Conservation (phyloP, 2,888 invertebrate species). For the Eutolmus rufibarbis region DNA sequence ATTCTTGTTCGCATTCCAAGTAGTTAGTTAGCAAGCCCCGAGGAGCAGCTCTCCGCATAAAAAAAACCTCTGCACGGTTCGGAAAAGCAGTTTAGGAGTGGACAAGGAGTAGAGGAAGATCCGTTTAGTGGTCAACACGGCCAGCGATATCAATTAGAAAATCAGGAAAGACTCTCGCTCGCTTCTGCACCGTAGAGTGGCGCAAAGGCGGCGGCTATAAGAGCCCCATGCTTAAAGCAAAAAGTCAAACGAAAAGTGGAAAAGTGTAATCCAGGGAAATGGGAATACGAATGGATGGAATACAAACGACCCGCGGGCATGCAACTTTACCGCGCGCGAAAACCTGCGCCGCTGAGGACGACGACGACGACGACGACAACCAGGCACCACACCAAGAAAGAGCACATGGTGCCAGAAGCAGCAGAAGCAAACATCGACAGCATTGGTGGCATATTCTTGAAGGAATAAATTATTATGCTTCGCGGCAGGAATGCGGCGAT, state of each 20-base stretch:
- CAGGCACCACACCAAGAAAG: not conserved
- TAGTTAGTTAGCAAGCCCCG: not conserved
- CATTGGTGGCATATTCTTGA: constrained; percentile 10
- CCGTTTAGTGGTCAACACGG: not conserved
- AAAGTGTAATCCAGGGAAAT: not conserved
- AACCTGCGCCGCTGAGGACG: not conserved
- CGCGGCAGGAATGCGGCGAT: constrained; percentile 15
- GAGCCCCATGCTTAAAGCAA: not conserved
- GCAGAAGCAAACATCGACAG: not conserved
- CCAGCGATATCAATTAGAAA: not conserved
- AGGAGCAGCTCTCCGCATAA: not conserved
- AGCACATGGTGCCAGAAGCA: not conserved
- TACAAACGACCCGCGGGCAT: not conserved
- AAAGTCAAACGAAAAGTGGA: not conserved
- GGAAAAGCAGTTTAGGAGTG: not conserved
- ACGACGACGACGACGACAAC: not conserved
- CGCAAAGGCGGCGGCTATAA: not conserved
- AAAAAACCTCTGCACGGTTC: not conserved
- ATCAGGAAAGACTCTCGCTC: not conserved
- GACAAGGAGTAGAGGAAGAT: not conserved
- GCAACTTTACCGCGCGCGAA: not conserved
- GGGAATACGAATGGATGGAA: not conserved
- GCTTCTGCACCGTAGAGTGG: not conserved
- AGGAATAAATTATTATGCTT: constrained; percentile 28
- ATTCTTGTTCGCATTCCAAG: not conserved